phyloP scores from a whole-genome alignment of 2,113 vertebrate genomes.

The Sinocyclocheilus maitianheensis region DNA sequence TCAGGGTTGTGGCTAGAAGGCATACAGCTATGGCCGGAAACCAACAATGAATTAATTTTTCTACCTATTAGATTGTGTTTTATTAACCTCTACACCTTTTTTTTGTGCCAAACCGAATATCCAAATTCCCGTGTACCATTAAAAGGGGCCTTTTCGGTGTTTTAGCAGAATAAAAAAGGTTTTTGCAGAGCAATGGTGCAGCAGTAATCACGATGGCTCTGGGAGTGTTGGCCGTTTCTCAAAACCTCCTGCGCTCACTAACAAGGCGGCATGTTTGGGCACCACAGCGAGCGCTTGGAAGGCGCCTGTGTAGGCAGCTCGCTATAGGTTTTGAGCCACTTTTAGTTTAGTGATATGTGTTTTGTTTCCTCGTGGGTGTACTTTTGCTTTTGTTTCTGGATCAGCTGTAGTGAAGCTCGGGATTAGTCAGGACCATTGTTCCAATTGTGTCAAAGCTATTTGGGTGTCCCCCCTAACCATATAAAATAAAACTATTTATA shows the following conservation, averaged over 20 bases:
- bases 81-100: no score
- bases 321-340: not conserved
- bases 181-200: no score
- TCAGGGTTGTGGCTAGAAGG: no score
- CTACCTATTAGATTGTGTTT: no score
- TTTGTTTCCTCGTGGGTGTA: conserved; percentile 25
- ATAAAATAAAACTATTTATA: no score
- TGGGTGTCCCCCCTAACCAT: no score
- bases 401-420: not conserved
- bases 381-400: conserved; percentile 48
- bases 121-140: not conserved
- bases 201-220: no score
- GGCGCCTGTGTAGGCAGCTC: not conserved
- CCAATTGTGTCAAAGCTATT: no score
- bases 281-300: not conserved
- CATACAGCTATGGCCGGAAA: no score
- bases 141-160: not conserved
- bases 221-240: no score
- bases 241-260: not conserved
- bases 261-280: not conserved
- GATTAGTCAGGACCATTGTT: no score
- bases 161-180: not conserved
- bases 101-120: not conserved
- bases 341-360: not conserved
- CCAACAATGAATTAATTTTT: no score